These are phyloP conservation scores for Hemithea aestivaria DNA, from an alignment of 2,888 invertebrate genomes.

Conservation along the genomic window DNA sequence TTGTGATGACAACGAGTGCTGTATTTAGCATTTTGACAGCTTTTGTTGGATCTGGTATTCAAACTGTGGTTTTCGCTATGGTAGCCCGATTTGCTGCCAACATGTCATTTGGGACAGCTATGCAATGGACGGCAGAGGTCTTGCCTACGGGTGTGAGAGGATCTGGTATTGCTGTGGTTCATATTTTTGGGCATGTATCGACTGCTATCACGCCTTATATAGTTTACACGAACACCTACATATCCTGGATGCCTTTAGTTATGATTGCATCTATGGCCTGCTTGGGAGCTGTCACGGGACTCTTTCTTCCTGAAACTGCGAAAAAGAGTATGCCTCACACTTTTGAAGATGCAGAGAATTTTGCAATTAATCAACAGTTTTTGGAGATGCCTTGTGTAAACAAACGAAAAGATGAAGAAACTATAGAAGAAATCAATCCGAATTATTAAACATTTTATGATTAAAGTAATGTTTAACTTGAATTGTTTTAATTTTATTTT, in stretches of 20 bases:
- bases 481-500: too few species aligned
- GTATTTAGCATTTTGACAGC: slow-evolving; percentile 44
- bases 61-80: slow-evolving; percentile 44
- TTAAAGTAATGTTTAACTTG: too few species aligned
- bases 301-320: slow-evolving; percentile 58
- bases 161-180: slow-evolving; percentile 47
- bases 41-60: slow-evolving; percentile 37
- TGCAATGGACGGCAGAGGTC: slow-evolving; percentile 56
- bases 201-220: slow-evolving; percentile 52
- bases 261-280: slow-evolving; percentile 41
- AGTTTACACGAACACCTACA: slow-evolving; percentile 46
- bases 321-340: slow-evolving; percentile 58
- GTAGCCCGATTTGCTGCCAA: slow-evolving; percentile 51
- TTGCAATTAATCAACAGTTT: slow-evolving; percentile 42
- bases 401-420: slow-evolving; percentile 19
- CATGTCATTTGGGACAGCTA: slow-evolving; percentile 41
- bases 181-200: slow-evolving; percentile 48
- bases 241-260: slow-evolving; percentile 51
- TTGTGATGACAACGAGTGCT: slow-evolving; percentile 37
- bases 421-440: slow-evolving; percentile 22
- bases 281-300: slow-evolving; percentile 36
- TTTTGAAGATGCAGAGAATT: slow-evolving; percentile 54
- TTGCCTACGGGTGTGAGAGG: slow-evolving; percentile 52
- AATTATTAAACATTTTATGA: slow-evolving; percentile 27
- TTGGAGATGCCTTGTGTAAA: slow-evolving; percentile 49